Evolutionary conservation across 2,888 invertebrate genomes (phyloP).

Genomic region (Meta bourneti): DNA sequence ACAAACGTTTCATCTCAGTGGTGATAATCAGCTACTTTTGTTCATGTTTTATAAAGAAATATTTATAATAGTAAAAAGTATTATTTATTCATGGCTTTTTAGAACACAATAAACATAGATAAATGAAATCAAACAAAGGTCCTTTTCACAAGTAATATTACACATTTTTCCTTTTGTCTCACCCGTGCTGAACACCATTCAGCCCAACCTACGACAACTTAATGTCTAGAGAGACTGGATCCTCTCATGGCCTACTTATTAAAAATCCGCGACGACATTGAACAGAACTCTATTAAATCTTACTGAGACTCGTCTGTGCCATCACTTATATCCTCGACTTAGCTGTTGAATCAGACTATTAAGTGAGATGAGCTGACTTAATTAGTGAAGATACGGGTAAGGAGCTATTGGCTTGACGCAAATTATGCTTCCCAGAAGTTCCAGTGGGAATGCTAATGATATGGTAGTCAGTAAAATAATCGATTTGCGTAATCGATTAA

Average conservation of each 20-base stretch:
- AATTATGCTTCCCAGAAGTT: slow-evolving; percentile 12
- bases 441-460: slow-evolving; percentile 3
- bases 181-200: no score
- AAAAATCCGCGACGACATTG: neutral
- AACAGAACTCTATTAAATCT: neutral
- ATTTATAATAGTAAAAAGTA: no score
- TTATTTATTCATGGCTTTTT: no score
- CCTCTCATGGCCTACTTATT: neutral
- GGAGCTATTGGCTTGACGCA: slow-evolving; percentile 21
- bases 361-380: slow-evolving; percentile 41
- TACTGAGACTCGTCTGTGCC: neutral
- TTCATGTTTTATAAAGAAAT: no score
- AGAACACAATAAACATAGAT: no score
- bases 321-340: neutral
- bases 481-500: slow-evolving; percentile 11
- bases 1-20: no score
- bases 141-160: no score
- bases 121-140: no score
- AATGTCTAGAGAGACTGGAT: no score
- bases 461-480: slow-evolving; percentile 29
- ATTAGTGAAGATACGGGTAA: slow-evolving; percentile 18
- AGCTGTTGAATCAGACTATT: slow-evolving; percentile 39
- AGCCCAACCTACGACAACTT: no score
- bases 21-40: no score
- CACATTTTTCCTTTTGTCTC: no score